Base-by-base conservation (phyloP, 2,797 vertebrate genomes). In the Phalloptychus januarius region DNA sequence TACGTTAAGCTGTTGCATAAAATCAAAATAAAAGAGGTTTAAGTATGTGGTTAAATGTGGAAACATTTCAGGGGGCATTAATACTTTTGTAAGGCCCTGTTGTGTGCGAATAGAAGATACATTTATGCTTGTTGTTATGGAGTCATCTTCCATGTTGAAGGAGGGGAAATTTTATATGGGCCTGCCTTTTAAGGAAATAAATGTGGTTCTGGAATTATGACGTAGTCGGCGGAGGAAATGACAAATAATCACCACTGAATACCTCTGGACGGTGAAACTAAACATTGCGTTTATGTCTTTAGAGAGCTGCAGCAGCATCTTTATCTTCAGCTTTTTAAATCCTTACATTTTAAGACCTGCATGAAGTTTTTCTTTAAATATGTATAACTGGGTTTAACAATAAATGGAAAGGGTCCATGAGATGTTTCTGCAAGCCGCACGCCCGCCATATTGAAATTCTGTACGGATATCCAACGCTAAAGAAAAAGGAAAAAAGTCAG, bases 181-280 rank as follows among this genome's bases (percentile, higher is more conserved):
- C 44, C 90, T 85, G 71, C 94, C 93, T 92, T 94, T 88, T 93
- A 94, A 92, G 94, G 94, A 88, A 86, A 91, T 85, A 87, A 88
- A 92, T 93, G 89, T 84, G 56, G 73, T 78, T 87, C 79, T 69
- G 18, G 61, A 50, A 73, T 72, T 72, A 76, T 93, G 91, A 92
- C 87, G 86, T 75, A 88, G 38, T 36, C 40, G 2, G 45, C 8
- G 79, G 46, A 83, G 91, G 84, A 91, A 85, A 88, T 70, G 42
- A 71, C 58, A 79, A 81, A 83, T 84, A 80, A 72, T 45, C 72
- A 48, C 78, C 71, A 56, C 75, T 84, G 76, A 48, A n/a, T 76
- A 76, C 56, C 58, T n/a, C 71, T 71, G 76, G 61, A 36, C 65
- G 38, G 38, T 45, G 58, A 72, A 83, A 13, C 38, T 74, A 76